A percentile compares a stretch with the other conserved stretches of the same genome.
phyloP scores from a whole-genome alignment of 2,113 vertebrate genomes.

The Epinephelus lanceolatus region DNA sequence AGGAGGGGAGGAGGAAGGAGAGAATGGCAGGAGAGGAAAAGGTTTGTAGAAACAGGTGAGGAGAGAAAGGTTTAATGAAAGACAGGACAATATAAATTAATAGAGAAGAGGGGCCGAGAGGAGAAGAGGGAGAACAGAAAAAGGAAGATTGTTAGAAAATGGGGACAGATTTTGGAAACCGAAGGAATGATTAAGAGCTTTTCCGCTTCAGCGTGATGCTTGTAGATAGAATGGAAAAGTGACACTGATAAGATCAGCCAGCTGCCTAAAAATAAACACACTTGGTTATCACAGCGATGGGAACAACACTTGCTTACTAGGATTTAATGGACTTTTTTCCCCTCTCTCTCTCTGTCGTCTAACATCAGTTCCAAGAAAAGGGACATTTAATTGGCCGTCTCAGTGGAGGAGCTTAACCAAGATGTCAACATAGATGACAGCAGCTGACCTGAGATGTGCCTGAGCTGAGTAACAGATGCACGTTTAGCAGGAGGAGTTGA shows the following conservation, averaged over 20 bases:
- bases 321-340: conserved; percentile 4
- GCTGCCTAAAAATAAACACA: conserved; percentile 67
- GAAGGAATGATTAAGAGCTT: conserved; percentile 59
- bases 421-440: conserved; percentile 29
- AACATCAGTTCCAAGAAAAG: conserved; percentile 3
- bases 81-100: conserved; percentile 54
- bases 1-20: not conserved
- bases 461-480: not conserved
- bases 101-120: conserved; percentile 47
- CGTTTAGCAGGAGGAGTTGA: not conserved
- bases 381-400: conserved; percentile 17
- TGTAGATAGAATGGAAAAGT: conserved; percentile 48
- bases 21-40: conserved; percentile 22
- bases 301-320: conserved; percentile 13
- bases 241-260: conserved; percentile 54
- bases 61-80: conserved; percentile 54
- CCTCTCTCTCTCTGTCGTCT: not conserved
- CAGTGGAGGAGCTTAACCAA: not conserved
- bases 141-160: conserved; percentile 78
- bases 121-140: conserved; percentile 59
- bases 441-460: conserved; percentile 14
- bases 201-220: conserved; percentile 43
- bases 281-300: conserved; percentile 23
- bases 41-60: conserved; percentile 30
- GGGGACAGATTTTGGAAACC: conserved; percentile 71